Percentiles rank a stretch among this genome's conserved stretches.
phyloP scores from a whole-genome alignment of 2,888 invertebrate genomes.

The Ptilodon capucinus region DNA sequence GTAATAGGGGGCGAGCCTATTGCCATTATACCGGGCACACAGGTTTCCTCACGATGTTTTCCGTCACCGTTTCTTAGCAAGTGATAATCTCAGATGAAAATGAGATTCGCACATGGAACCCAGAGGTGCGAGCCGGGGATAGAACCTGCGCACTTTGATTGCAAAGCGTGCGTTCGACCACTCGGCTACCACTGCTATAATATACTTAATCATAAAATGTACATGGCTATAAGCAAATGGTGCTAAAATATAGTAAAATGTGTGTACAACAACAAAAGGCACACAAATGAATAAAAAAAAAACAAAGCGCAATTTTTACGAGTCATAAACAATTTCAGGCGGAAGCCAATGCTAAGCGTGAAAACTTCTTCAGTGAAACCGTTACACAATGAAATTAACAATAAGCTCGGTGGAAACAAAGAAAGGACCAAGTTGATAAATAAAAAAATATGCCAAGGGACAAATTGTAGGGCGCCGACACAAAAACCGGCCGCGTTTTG shows the following conservation, averaged over 20 bases:
- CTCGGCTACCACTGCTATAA: no score
- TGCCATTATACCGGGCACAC: no score
- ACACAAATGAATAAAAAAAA: conserved; percentile 30
- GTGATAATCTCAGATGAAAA: no score
- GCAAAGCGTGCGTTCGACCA: no score
- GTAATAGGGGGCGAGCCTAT: no score
- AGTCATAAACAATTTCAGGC: conserved; percentile 48
- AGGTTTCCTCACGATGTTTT: no score
- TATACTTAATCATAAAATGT: no score
- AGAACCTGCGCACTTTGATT: no score
- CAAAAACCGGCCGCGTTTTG: conserved; percentile 42
- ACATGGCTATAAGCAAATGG: conserved; percentile 6
- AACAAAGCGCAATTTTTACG: conserved; percentile 43
- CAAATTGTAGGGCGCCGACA: conserved; percentile 42
- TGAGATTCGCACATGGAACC: no score
- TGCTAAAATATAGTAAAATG: conserved; percentile 17
- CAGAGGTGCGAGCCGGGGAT: no score
- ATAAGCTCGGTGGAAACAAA: conserved; percentile 55
- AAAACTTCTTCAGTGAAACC: conserved; percentile 47
- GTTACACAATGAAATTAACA: conserved; percentile 59
- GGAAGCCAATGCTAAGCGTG: conserved; percentile 44
- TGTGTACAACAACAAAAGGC: conserved; percentile 14
- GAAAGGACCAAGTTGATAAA: conserved; percentile 55
- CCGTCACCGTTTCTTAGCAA: no score
- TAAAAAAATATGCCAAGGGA: conserved; percentile 61